Conservation (phyloP, 2,888 invertebrate species). For the Pseudococcus viburni region DNA sequence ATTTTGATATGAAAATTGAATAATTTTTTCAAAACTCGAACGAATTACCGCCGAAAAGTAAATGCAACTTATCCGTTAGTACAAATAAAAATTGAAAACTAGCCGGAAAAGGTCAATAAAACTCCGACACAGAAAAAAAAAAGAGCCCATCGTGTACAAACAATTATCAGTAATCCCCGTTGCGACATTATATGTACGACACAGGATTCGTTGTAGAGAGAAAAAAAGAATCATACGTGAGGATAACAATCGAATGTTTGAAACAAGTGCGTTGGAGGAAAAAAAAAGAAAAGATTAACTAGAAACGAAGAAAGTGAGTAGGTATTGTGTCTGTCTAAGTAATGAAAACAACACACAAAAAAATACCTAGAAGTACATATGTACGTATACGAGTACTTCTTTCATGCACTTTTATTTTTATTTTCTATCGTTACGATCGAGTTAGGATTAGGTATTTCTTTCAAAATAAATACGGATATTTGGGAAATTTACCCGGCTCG, state of each 20-base stretch:
- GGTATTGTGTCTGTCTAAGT: background rate
- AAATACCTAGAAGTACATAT: background rate
- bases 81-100: background rate
- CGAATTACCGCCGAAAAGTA: background rate
- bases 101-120: background rate
- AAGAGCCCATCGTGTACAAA: background rate
- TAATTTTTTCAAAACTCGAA: too few species aligned
- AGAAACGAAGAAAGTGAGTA: background rate
- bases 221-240: background rate
- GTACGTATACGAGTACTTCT: too few species aligned
- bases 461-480: too few species aligned
- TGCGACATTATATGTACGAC: background rate
- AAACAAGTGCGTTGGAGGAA: background rate
- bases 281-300: background rate
- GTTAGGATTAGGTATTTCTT: background rate
- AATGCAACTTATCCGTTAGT: too few species aligned
- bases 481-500: too few species aligned
- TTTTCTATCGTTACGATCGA: background rate
- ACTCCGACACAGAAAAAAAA: background rate
- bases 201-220: background rate
- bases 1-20: too few species aligned
- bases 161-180: background rate
- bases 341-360: background rate
- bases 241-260: background rate
- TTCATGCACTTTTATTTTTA: background rate